Conservation (phyloP, 2,888 invertebrate genomes). For the Drosophila melanocephala region DNA sequence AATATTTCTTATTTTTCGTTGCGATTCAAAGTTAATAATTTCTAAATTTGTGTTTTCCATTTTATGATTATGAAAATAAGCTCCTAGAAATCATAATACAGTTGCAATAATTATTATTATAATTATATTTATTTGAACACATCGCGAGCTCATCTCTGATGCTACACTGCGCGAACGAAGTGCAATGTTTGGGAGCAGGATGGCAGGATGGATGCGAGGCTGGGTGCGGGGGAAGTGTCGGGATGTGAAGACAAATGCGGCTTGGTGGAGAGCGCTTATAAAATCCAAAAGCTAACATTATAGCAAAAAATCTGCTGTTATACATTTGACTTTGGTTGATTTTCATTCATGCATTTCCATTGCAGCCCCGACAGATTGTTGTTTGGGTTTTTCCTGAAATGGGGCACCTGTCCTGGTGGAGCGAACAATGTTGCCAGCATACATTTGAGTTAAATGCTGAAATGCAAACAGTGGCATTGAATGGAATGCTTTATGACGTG, state of each 20-base stretch:
- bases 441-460: conserved; percentile 33
- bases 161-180: conserved; percentile 11
- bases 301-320: conserved; percentile 72
- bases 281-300: conserved; percentile 75
- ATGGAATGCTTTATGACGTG: conserved; percentile 32
- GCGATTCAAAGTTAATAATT: not conserved
- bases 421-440: conserved; percentile 31
- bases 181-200: not conserved
- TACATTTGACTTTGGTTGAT: conserved; percentile 72
- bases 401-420: conserved; percentile 14
- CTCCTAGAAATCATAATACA: too few relatives aligned
- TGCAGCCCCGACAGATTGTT: conserved; percentile 19
- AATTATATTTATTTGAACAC: not conserved
- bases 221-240: not conserved
- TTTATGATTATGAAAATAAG: not conserved
- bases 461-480: conserved; percentile 9
- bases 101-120: too few relatives aligned
- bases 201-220: not conserved
- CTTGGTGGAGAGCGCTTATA: conserved; percentile 57
- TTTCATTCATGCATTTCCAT: conserved; percentile 63
- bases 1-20: not conserved
- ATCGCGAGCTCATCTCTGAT: conserved; percentile 50
- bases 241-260: conserved; percentile 55
- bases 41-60: not conserved
- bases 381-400: conserved; percentile 10